Evolutionary conservation across 2,797 vertebrate genomes (phyloP).

Genomic region (Acrossocheilus wenchowensis): DNA sequence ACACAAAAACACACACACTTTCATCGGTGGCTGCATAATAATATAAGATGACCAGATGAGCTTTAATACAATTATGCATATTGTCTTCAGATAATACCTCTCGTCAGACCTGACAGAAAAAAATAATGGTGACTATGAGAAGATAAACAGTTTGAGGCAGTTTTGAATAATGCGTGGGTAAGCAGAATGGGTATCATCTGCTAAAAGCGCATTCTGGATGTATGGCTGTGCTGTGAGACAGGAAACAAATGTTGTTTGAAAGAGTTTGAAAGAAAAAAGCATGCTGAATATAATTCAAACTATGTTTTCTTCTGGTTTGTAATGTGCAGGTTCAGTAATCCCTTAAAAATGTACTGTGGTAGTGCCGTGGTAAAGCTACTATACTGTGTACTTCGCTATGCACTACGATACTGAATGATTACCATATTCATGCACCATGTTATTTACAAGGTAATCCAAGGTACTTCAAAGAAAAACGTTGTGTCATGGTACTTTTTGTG

Average conservation of each 20-base stretch:
- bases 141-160: conserved; percentile 15
- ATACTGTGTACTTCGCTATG: background rate
- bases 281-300: background rate
- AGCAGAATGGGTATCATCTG: background rate
- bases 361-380: background rate
- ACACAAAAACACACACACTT: conserved; percentile 11
- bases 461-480: background rate
- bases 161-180: background rate
- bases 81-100: conserved; percentile 17
- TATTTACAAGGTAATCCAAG: background rate
- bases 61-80: conserved; percentile 7
- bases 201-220: conserved; percentile 5
- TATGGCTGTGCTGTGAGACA: background rate
- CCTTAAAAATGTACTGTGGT: background rate
- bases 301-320: background rate
- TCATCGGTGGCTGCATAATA: conserved; percentile 24
- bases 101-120: background rate
- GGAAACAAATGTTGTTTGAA: background rate
- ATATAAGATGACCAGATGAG: conserved; percentile 2
- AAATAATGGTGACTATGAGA: background rate
- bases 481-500: background rate
- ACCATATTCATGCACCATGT: background rate
- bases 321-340: background rate
- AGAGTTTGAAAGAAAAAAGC: background rate
- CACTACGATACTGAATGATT: background rate